Conservation (phyloP, 2,113 vertebrate species). For the Macroglossus sobrinus region DNA sequence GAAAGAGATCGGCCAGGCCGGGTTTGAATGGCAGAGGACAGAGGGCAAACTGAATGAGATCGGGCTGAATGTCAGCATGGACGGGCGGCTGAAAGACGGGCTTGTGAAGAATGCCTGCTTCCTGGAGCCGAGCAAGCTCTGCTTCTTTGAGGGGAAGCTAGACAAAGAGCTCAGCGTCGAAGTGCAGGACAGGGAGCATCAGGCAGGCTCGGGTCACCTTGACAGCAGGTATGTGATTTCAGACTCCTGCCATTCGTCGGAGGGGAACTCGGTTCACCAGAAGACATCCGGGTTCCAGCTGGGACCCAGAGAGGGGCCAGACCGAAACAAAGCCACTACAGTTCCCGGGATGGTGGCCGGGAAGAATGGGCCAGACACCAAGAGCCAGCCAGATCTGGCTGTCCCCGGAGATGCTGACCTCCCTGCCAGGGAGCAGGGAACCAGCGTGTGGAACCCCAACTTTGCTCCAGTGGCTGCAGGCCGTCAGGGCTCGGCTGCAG, state of each 20-base stretch:
- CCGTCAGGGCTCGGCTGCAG: slow-evolving; percentile 63
- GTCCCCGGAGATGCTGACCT: slow-evolving; percentile 41
- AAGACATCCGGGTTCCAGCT: slow-evolving; percentile 62
- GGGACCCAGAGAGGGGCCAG: slow-evolving; percentile 63
- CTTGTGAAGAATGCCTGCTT: slow-evolving; percentile 84
- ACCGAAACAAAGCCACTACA: slow-evolving; percentile 70
- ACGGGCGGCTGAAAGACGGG: slow-evolving; percentile 79
- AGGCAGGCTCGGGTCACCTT: slow-evolving; percentile 79
- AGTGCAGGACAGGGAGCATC: slow-evolving; percentile 74
- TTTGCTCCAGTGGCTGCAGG: slow-evolving; percentile 73
- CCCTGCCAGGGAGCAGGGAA: slow-evolving; percentile 73
- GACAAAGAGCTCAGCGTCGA: slow-evolving; percentile 86
- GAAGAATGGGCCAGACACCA: slow-evolving; percentile 66
- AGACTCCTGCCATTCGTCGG: slow-evolving; percentile 38
- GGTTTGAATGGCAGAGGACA: slow-evolving; percentile 92
- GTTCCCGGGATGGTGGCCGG: slow-evolving; percentile 77
- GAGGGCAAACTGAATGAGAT: slow-evolving; percentile 86
- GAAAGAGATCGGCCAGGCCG: slow-evolving; percentile 79
- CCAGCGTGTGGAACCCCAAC: slow-evolving; percentile 83
- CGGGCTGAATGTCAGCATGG: slow-evolving; percentile 81
- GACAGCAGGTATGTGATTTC: slow-evolving; percentile 81
- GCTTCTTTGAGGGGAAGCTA: slow-evolving; percentile 88
- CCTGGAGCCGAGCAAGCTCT: slow-evolving; percentile 94
- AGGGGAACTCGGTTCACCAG: slow-evolving; percentile 64
- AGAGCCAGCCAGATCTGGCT: slow-evolving; percentile 51